Evolutionary conservation across 1,140 invertebrate genomes (phyloP).

Genomic region (Lepidurus apus): DNA sequence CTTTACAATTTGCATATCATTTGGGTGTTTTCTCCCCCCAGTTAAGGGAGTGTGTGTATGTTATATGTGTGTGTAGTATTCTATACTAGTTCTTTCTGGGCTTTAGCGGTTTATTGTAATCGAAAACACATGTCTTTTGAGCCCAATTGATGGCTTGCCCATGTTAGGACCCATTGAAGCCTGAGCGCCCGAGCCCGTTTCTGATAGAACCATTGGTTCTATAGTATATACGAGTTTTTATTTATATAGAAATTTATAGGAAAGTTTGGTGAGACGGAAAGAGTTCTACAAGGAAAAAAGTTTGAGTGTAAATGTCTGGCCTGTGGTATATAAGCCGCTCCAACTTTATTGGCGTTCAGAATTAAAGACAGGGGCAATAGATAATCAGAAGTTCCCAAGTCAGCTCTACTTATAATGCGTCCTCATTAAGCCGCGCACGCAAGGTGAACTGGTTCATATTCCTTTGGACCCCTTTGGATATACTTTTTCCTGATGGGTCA

Average conservation of each 20-base stretch:
- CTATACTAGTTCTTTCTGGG: not conserved
- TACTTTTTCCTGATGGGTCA: not conserved
- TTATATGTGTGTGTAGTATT: not conserved
- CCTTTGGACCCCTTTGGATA: too few relatives aligned
- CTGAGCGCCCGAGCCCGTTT: not conserved
- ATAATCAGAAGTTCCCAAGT: not conserved
- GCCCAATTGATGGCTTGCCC: constrained; percentile 13
- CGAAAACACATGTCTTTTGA: constrained; percentile 17
- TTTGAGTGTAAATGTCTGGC: not conserved
- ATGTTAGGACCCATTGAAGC: constrained; percentile 3
- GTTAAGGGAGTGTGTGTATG: not conserved
- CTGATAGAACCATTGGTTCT: not conserved
- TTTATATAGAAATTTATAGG: not conserved
- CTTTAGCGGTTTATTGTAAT: constrained; percentile 12
- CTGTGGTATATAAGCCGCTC: not conserved
- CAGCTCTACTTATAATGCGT: not conserved
- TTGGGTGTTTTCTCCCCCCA: not conserved
- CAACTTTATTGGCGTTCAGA: not conserved
- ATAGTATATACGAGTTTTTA: not conserved
- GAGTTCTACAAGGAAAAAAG: not conserved
- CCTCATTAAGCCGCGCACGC: constrained; percentile 4
- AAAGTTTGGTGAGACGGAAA: not conserved
- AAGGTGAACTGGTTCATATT: not conserved
- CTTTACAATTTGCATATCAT: constrained; percentile 17
- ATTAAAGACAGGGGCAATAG: not conserved